Base-by-base conservation (phyloP, 2,797 vertebrate species). In the Bufotes viridis region DNA sequence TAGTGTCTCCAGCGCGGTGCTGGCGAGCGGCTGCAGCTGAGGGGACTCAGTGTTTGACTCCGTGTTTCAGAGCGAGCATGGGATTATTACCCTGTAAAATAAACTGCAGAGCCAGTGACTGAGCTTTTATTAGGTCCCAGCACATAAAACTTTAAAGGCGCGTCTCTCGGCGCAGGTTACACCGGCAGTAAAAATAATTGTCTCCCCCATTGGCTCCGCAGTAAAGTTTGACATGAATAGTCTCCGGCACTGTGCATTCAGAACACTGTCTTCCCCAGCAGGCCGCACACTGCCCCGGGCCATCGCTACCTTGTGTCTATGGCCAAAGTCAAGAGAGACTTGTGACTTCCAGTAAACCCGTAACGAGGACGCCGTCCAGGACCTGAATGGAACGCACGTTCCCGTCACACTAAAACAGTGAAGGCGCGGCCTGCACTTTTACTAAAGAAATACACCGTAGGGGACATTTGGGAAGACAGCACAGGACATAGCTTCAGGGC, bases 1-100 rank as follows among this genome's bases (percentile, higher is more conserved):
- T 15, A 1, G 61, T 6, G 24, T 80, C 78, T 6, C 2, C n/a
- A 14, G 74, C 18, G 14, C 17, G 10, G 29, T 72, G 29, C 1
- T 14, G 24, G 6, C 61, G 10, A 53, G 72, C 10, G 53, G 79
- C 63, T 11, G 34, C 76, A 51, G 85, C 87, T 57, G 26, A 24
- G 15, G 74, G 65, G 81, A 63, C 76, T 22, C 6, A 6, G 20
- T 60, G 76, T 80, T 69, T 84, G 81, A 63, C 76, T 22, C 6
- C 7, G 14, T 60, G 76, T 80, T 69, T 84, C 63, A 3, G 12
- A 42, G 81, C 58, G 18, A 49, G 82, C 80, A 34, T 84, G 55
- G 79, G 65, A 84, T 92, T 94, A 95, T 87, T 92, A 88, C 87
- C 91, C 91, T 90, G 89, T 92, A 93, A 93, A 94, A 92, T 90